Evolutionary conservation across 2,113 vertebrate species (phyloP), one percentile per base, ranked within the genome.

Genomic region (Lophura nycthemera): DNA sequence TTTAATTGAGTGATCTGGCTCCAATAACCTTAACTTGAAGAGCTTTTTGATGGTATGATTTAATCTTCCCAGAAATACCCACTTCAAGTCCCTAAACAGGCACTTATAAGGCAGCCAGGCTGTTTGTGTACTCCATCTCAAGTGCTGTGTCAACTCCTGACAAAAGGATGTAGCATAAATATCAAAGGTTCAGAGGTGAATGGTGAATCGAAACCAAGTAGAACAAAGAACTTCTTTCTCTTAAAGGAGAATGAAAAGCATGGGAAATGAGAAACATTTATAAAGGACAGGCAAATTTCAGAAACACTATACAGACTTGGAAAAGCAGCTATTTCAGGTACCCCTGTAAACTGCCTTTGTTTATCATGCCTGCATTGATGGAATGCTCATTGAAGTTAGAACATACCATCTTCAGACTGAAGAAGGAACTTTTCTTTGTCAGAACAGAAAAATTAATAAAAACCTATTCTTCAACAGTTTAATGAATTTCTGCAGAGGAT

Each of bases 301-400:
- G 52, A 71, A 89, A 29, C 74, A 29, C 10, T 21, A 17, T 0
- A 60, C 43, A 82, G 36, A 32, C 79, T 36, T 76, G 45, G 30
- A 54, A 72, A 79, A 79, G 34, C 1, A 4, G 30, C 20, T 52
- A 40, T 47, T 85, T 73, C 0, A 6, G 82, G 10, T 87, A 20
- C 32, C 81, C 36, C 87, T 24, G 13, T 17, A 63, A 43, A n/a
- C 50, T 69, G 56, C 42, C 7, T 84, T 86, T 84, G 25, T 79
- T 80, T 27, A 8, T 57, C 25, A 21, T 42, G 54, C 54, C 13
- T n/a, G 1, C 36, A 25, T 21, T 71, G 52, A 59, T 38, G 71
- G 89, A 83, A 20, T 0, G 0, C 8, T 89, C 17, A 22, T 1
- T 90, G 47, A 56, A 3, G 0, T 21, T 48, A 63, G 50, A 79